Percentiles rank a stretch among this genome's conserved stretches.
These are phyloP conservation scores for Odocoileus virginianus DNA, from an alignment of 2,113 vertebrate genomes.

Conservation along the genomic window DNA sequence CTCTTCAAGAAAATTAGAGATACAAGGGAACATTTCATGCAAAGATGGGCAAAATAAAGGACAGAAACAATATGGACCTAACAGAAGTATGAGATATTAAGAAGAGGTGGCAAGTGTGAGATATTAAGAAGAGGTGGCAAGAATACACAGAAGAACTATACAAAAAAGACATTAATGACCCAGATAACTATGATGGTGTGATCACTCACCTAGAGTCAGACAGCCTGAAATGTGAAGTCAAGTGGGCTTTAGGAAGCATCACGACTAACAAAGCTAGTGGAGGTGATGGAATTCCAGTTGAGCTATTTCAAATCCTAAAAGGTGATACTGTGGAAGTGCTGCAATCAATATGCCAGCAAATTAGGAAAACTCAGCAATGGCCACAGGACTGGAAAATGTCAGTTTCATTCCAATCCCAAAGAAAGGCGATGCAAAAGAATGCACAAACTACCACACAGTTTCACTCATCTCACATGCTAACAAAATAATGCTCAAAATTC, in stretches of 20 bases:
- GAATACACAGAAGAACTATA: not conserved
- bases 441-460: not conserved
- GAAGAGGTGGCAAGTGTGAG: not conserved
- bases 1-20: not conserved
- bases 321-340: not conserved
- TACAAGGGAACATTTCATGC: not conserved
- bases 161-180: not conserved
- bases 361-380: not conserved
- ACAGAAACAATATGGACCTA: not conserved
- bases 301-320: not conserved
- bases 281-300: not conserved
- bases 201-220: not conserved
- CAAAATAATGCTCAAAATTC: not conserved
- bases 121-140: not conserved
- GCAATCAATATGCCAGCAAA: not conserved
- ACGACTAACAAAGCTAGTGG: not conserved
- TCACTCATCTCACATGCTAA: not conserved
- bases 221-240: not conserved
- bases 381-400: not conserved
- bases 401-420: not conserved
- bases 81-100: not conserved
- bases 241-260: not conserved
- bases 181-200: not conserved
- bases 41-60: not conserved
- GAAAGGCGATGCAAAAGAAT: not conserved